Conservation (phyloP, 1,140 invertebrate species). For the Asbolus verrucosus region DNA sequence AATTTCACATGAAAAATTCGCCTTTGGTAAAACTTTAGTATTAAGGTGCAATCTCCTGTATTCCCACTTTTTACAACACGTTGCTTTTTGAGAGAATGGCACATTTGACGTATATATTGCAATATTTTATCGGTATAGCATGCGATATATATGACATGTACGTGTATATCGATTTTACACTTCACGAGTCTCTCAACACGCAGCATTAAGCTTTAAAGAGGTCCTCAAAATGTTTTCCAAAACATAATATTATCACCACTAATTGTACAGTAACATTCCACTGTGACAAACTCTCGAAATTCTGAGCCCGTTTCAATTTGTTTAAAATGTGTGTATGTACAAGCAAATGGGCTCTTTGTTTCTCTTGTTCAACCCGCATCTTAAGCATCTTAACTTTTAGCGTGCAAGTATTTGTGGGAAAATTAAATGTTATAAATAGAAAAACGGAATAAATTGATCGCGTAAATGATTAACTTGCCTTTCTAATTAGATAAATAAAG, state of each 20-base stretch:
- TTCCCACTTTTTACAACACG: slow-evolving; percentile 29
- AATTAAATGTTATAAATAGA: too few species aligned
- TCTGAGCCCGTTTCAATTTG: too few species aligned
- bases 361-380: too few species aligned
- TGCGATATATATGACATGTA: slow-evolving; percentile 44
- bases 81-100: slow-evolving; percentile 36
- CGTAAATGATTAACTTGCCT: too few species aligned
- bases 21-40: neutral
- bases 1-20: too few species aligned
- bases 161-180: slow-evolving; percentile 48
- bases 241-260: neutral
- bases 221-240: slow-evolving; percentile 37
- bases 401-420: too few species aligned
- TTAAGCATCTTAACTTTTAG: too few species aligned
- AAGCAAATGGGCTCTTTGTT: too few species aligned
- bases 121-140: slow-evolving; percentile 43
- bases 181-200: slow-evolving; percentile 44
- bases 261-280: neutral
- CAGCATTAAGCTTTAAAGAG: slow-evolving; percentile 29
- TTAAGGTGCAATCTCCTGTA: slow-evolving; percentile 16
- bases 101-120: slow-evolving; percentile 45
- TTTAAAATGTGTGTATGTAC: too few species aligned
- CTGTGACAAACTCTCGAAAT: neutral
- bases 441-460: too few species aligned
- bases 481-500: too few species aligned